Percentiles rank a stretch among this genome's conserved stretches.
These are phyloP conservation scores for Telmatochromis sp. DNA, from an alignment of 2,113 vertebrate genomes.

Conservation along the genomic window DNA sequence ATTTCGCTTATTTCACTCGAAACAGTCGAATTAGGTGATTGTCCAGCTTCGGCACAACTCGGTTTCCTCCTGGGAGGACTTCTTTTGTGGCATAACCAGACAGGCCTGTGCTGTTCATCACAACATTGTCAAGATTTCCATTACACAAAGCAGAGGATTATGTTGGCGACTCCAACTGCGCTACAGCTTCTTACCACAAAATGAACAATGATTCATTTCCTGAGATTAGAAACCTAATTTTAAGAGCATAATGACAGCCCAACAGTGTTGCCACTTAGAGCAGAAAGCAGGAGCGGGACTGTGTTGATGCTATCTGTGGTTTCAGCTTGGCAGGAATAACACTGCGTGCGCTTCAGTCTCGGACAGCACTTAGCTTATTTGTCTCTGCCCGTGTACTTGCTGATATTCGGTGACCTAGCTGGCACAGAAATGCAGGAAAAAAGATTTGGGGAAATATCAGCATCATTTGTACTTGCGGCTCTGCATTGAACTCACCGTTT, in stretches of 20 bases:
- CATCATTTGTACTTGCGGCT: not conserved
- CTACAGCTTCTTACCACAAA: not conserved
- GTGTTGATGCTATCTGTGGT: not conserved
- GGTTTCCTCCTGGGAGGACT: not conserved
- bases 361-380: not conserved
- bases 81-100: not conserved
- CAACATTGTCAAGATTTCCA: not conserved
- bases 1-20: not conserved
- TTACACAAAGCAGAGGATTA: not conserved
- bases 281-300: not conserved
- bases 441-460: not conserved
- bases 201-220: not conserved
- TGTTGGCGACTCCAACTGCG: not conserved
- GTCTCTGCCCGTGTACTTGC: not conserved
- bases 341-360: not conserved
- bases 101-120: not conserved
- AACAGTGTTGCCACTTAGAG: not conserved
- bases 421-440: not conserved
- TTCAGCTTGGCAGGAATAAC: not conserved
- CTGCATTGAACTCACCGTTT: not conserved
- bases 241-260: not conserved
- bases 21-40: not conserved
- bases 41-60: not conserved
- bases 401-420: not conserved
- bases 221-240: not conserved